phyloP scores from a whole-genome alignment of 2,888 invertebrate species.

The Diachrysia chrysitis region DNA sequence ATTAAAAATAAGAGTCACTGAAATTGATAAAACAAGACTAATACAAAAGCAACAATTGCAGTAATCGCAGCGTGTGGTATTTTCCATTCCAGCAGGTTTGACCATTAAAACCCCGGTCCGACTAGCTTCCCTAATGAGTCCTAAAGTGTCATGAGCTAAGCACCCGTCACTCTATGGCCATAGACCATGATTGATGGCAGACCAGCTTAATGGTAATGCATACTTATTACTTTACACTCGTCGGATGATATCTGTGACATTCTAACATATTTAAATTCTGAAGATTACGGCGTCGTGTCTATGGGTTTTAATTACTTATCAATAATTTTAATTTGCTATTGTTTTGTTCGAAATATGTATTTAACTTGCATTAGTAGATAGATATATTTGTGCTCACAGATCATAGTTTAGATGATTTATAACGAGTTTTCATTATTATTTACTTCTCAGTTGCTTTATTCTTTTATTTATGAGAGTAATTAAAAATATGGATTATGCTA shows the following conservation, averaged over 20 bases:
- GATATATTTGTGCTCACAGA: neutral
- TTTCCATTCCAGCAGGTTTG: slow-evolving; percentile 18
- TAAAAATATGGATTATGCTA: neutral
- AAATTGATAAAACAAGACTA: slow-evolving; percentile 22
- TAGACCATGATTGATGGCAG: slow-evolving; percentile 58
- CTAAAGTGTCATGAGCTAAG: slow-evolving; percentile 48
- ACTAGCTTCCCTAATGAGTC: slow-evolving; percentile 54
- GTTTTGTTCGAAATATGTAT: slow-evolving; percentile 23
- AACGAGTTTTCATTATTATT: neutral
- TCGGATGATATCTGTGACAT: slow-evolving; percentile 44
- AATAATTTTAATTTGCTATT: slow-evolving; percentile 32
- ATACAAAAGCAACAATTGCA: neutral
- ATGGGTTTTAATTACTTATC: slow-evolving; percentile 20
- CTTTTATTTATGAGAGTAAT: neutral
- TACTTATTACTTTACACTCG: slow-evolving; percentile 44
- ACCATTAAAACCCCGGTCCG: slow-evolving; percentile 26
- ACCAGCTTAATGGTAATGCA: slow-evolving; percentile 60
- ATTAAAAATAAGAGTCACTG: neutral
- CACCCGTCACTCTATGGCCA: slow-evolving; percentile 50
- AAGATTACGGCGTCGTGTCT: slow-evolving; percentile 25
- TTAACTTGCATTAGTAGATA: slow-evolving; percentile 1
- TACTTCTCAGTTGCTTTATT: neutral
- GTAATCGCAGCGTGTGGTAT: slow-evolving; percentile 3
- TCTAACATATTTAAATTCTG: slow-evolving; percentile 34
- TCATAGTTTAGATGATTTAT: neutral